Percentiles rank a stretch among this genome's conserved stretches.
Evolutionary conservation across 1,140 invertebrate species (phyloP).

Genomic region (Pseudomyrmex gracilis): DNA sequence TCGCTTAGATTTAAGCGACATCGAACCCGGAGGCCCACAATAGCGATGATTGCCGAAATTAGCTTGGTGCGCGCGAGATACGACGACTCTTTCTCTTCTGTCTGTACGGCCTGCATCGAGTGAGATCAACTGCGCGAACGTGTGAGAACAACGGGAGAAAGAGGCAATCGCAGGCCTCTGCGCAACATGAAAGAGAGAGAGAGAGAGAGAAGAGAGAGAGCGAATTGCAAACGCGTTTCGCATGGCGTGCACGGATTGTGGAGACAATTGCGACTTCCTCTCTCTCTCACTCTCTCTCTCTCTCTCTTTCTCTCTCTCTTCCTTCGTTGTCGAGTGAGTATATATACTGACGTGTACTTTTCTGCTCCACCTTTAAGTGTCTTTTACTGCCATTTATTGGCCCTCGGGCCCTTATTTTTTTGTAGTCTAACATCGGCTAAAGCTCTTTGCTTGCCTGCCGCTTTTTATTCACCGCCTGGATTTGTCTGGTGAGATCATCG

Average conservation of each 20-base stretch:
- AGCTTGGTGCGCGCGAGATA: slow-evolving; percentile 66
- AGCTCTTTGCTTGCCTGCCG: too few relatives aligned
- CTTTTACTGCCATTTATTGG: too few relatives aligned
- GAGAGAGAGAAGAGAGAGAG: slow-evolving; percentile 3
- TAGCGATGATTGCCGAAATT: slow-evolving; percentile 79
- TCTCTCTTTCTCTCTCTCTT: too few relatives aligned
- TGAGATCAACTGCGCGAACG: slow-evolving; percentile 25
- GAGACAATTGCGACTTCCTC: slow-evolving; percentile 77
- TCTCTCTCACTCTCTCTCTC: background rate
- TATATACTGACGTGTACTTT: too few relatives aligned
- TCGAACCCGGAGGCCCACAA: slow-evolving; percentile 68
- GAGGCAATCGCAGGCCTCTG: background rate
- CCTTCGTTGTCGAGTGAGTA: too few relatives aligned
- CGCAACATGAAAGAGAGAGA: slow-evolving; percentile 13
- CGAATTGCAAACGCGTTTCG: slow-evolving; percentile 43
- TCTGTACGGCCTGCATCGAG: background rate
- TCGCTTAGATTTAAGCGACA: slow-evolving; percentile 73
- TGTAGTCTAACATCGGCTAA: too few relatives aligned
- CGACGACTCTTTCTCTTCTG: slow-evolving; percentile 44
- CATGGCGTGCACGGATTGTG: slow-evolving; percentile 65
- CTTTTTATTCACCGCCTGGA: too few relatives aligned
- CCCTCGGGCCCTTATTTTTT: too few relatives aligned
- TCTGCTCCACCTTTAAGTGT: too few relatives aligned
- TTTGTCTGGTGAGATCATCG: too few relatives aligned
- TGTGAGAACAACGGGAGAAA: slow-evolving; percentile 20